Percentiles rank a stretch among this genome's conserved stretches.
These are phyloP conservation scores for Dichetophora obliterata DNA, from an alignment of 2,888 invertebrate species.

Conservation along the genomic window DNA sequence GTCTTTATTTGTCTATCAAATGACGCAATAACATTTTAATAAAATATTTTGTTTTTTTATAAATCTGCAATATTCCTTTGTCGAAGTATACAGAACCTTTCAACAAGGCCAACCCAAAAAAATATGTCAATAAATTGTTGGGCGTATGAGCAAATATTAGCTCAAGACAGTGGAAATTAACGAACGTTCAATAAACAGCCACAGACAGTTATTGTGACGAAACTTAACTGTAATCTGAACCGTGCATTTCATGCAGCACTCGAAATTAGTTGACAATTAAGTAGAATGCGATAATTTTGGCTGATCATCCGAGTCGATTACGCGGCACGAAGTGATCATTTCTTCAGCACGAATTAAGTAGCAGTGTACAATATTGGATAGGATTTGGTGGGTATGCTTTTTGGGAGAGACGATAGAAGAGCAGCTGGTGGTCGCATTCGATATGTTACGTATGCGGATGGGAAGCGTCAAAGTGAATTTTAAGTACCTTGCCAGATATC, in stretches of 20 bases:
- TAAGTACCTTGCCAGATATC: constrained; percentile 6
- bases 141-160: no score
- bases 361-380: not conserved
- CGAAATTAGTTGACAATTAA: constrained; percentile 14
- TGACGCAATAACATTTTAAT: no score
- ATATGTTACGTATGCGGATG: not conserved
- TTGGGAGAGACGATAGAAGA: not conserved
- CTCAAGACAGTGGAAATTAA: no score
- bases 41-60: no score
- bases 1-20: no score
- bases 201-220: not conserved
- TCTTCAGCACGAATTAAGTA: not conserved
- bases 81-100: no score
- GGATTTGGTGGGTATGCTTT: not conserved
- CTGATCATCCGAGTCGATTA: not conserved
- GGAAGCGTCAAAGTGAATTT: not conserved
- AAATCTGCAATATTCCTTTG: no score
- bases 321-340: not conserved
- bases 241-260: constrained; percentile 10
- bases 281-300: not conserved
- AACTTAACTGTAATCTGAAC: not conserved
- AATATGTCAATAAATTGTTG: no score
- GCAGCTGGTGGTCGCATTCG: constrained; percentile 7
- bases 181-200: not conserved
- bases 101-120: no score